Conservation (phyloP, 1,140 invertebrate species). For the Macrobrachium rosenbergii region DNA sequence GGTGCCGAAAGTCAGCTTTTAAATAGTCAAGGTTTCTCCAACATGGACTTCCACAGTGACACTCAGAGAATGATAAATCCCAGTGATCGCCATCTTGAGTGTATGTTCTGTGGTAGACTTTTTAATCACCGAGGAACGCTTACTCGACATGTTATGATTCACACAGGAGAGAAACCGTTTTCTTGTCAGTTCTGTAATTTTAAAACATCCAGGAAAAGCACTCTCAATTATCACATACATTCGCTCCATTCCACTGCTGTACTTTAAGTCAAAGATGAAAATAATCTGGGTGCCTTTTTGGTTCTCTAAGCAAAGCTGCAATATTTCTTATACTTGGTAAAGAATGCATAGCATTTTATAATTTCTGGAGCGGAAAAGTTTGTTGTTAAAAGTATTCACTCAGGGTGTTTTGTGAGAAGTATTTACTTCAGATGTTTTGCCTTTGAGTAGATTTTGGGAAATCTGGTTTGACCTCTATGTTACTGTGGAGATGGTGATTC, state of each 20-base stretch:
- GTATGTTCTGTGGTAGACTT: conserved; percentile 36
- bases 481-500: no score
- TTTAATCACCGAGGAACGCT: conserved; percentile 46
- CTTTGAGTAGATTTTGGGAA: no score
- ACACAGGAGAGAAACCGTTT: conserved; percentile 45
- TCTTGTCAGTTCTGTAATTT: conserved; percentile 45
- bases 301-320: no score
- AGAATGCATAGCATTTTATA: no score
- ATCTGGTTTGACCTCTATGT: no score
- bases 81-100: conserved; percentile 38
- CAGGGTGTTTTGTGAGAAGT: no score
- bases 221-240: conserved; percentile 41
- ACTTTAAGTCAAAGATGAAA: background rate
- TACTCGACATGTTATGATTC: conserved; percentile 48
- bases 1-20: conserved; percentile 12
- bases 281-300: background rate
- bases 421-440: no score
- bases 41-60: conserved; percentile 27
- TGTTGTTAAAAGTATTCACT: no score
- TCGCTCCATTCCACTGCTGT: conserved; percentile 18
- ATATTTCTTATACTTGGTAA: no score
- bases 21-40: conserved; percentile 32
- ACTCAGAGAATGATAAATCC: conserved; percentile 4
- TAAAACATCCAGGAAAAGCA: conserved; percentile 40
- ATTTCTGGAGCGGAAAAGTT: no score